These are phyloP conservation scores for Pterocles orientalis DNA, from an alignment of 2,113 vertebrate species.

Conservation along the genomic window DNA sequence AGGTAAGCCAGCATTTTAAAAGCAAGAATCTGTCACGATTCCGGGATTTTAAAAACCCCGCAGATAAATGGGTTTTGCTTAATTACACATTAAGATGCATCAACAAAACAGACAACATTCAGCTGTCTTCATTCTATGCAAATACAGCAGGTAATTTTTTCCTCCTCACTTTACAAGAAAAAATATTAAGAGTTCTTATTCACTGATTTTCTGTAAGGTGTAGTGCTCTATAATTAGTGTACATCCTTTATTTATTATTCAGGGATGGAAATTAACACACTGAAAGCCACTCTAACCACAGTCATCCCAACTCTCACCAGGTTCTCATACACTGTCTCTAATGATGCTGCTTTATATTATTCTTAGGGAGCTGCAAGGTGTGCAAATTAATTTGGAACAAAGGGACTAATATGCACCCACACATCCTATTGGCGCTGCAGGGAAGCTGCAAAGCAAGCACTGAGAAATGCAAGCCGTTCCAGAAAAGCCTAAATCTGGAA, in stretches of 20 bases:
- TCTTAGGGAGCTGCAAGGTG: not conserved
- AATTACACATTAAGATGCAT: not conserved
- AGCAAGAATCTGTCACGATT: not conserved
- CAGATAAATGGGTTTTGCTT: not conserved
- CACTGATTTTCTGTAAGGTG: not conserved
- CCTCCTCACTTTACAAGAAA: not conserved
- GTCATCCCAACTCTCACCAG: not conserved
- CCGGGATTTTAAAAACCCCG: not conserved
- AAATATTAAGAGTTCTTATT: not conserved
- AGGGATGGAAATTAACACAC: not conserved
- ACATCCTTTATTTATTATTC: not conserved
- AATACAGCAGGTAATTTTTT: not conserved
- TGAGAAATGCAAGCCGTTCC: conserved; percentile 24
- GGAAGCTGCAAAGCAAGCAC: conserved; percentile 55
- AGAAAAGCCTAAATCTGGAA: conserved; percentile 13
- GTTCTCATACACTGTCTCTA: not conserved
- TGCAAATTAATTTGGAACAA: conserved; percentile 19
- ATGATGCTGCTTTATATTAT: not conserved
- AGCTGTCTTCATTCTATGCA: not conserved
- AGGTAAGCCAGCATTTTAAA: not conserved
- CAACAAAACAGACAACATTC: not conserved
- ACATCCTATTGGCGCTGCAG: not conserved
- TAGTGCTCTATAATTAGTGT: not conserved
- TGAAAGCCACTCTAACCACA: not conserved
- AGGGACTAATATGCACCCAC: not conserved